These are phyloP conservation scores for Crocidura indochinensis DNA, from an alignment of 2,797 vertebrate genomes.

Conservation along the genomic window DNA sequence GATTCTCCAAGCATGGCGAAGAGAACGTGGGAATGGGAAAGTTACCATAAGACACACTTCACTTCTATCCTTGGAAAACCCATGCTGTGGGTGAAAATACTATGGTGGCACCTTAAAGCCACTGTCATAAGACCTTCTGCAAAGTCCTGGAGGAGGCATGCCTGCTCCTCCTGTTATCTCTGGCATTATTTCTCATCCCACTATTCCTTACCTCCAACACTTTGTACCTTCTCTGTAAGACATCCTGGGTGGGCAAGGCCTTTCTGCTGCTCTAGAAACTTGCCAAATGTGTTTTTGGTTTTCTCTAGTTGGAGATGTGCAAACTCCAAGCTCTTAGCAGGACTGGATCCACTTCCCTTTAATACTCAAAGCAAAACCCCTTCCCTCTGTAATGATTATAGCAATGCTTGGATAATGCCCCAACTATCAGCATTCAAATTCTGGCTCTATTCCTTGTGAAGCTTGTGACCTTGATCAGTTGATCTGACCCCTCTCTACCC, in stretches of 20 bases:
- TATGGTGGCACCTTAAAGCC: not conserved
- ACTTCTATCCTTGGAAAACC: not conserved
- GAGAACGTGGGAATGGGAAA: not conserved
- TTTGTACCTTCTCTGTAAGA: too few relatives aligned
- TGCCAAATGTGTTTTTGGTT: constrained; percentile 53
- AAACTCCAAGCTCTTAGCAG: not conserved
- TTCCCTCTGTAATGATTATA: too few relatives aligned
- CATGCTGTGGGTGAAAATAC: accelerated
- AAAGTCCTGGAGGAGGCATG: accelerated
- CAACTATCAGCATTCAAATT: not conserved
- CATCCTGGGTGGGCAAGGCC: not conserved
- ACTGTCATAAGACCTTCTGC: too few relatives aligned
- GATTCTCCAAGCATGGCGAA: constrained; percentile 33
- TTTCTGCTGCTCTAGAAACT: not conserved
- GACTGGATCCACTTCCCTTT: not conserved
- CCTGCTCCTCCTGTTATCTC: not conserved
- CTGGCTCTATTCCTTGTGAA: not conserved
- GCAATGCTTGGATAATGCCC: not conserved
- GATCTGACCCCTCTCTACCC: not conserved
- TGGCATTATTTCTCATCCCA: not conserved
- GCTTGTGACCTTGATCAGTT: not conserved
- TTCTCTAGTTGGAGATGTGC: not conserved
- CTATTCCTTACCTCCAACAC: not conserved
- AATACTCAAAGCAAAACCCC: too few relatives aligned
- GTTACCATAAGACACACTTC: not conserved